phyloP scores from a whole-genome alignment of 2,888 invertebrate genomes.

The Onchidella celtica region DNA sequence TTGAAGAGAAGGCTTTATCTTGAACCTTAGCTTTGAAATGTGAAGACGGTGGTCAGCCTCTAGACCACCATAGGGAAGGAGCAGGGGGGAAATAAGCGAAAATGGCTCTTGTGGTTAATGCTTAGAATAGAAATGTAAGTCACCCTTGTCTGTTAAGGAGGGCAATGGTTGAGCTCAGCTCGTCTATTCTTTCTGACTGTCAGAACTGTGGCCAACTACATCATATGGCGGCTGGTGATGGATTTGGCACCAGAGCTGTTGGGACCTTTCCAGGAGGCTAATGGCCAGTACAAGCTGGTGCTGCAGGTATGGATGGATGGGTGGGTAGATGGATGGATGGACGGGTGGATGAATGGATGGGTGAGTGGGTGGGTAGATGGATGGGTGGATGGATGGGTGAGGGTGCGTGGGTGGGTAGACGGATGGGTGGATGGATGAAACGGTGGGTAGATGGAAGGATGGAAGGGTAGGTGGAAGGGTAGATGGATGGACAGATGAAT shows the following conservation, averaged over 20 bases:
- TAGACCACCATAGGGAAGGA: too few relatives aligned
- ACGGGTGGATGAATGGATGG: not conserved
- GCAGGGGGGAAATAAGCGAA: too few relatives aligned
- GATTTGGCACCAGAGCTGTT: constrained; percentile 74
- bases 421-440: too few relatives aligned
- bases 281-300: constrained; percentile 53
- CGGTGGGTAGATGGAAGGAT: not conserved
- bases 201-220: constrained; percentile 87
- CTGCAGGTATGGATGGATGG: not conserved
- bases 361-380: not conserved
- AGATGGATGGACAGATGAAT: not conserved
- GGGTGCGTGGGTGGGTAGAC: not conserved
- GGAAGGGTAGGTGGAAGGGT: not conserved
- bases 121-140: too few relatives aligned
- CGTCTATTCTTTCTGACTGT: too few relatives aligned
- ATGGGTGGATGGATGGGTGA: not conserved
- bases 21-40: too few relatives aligned
- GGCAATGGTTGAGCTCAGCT: too few relatives aligned
- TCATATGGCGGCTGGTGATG: constrained; percentile 88
- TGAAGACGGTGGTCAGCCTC: too few relatives aligned
- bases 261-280: constrained; percentile 62
- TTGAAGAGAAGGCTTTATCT: too few relatives aligned
- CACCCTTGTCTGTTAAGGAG: too few relatives aligned
- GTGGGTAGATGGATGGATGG: not conserved
- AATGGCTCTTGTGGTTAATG: too few relatives aligned